Base-by-base conservation (phyloP, 2,888 invertebrate genomes). In the Desoria tigrina region DNA sequence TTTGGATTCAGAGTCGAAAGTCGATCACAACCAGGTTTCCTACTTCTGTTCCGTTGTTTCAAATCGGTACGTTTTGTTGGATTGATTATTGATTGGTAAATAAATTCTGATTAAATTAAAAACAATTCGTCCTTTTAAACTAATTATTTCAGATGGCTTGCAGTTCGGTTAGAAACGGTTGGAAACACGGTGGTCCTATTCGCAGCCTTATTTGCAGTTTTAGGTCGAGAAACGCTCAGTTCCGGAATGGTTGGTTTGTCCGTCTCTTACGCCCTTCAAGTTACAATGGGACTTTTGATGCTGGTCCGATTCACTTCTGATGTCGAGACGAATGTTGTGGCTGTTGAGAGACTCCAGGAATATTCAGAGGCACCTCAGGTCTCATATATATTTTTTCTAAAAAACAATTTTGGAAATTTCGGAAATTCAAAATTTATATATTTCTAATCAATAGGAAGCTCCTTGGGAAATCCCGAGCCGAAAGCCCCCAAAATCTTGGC, bases 141-240 rank as follows among this genome's bases (percentile, higher is more conserved):
- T 3, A n/a, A 18, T 51, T 45, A n/a, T 58, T 39, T 69, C 61
- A 88, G 94, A 78, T 98, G 98, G 98, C 83, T 99, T 75, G 94
- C 96, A 1, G 86, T 99, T 39, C 86, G 97, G 42, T 83, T 99
- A 67, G 98, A 99, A 83, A 79, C 81, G 53, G 90, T 98, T 67
- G 98, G 97, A 73, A 98, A 96, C 82, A 83, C 92, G 69, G 93
- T 98, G 74, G 95, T 97, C 74, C 88, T 99, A 79, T 96, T 95
- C 80, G 88, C 98, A 2, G 90, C 96, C 0, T 80, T 98, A 65
- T 96, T 98, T 81, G 92, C 94, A 50, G 95, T 98, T 1, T 81
- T 94, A 61, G 86, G 86, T 63, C 85, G 88, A 67, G 86, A 90
- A 63, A 84, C 83, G 2, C 82, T 87, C 77, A 86, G 85, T 78